These are phyloP conservation scores for Malurus melanocephalus DNA, from an alignment of 2,113 vertebrate genomes.

Conservation along the genomic window DNA sequence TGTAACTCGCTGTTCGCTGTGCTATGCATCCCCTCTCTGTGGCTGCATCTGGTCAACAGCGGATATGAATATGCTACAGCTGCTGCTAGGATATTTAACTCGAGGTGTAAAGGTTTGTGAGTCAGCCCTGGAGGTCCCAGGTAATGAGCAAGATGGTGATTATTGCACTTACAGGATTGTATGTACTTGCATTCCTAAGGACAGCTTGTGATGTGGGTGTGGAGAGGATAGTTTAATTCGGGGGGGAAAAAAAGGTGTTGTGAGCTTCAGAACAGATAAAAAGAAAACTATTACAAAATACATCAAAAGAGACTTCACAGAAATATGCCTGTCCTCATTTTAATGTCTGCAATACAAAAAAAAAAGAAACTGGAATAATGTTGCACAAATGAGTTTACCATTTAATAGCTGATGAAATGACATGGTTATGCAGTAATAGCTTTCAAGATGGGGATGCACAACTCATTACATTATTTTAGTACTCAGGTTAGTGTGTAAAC, in stretches of 20 bases:
- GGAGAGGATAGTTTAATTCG: neutral
- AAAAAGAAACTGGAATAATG: neutral
- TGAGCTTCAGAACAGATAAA: neutral
- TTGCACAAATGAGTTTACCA: constrained; percentile 23
- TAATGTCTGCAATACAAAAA: neutral
- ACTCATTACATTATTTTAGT: neutral
- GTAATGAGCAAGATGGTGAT: constrained; percentile 33
- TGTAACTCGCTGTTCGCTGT: neutral
- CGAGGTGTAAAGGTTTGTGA: constrained; percentile 24
- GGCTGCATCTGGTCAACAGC: constrained; percentile 22
- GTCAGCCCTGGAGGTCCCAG: constrained; percentile 41
- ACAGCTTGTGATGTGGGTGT: neutral
- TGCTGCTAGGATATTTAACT: constrained; percentile 46
- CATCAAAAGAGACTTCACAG: constrained; percentile 35
- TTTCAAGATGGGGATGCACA: neutral
- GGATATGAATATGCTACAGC: constrained; percentile 51
- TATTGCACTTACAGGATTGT: constrained; percentile 24
- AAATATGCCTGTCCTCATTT: constrained; percentile 5
- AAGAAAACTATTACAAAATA: constrained; percentile 36
- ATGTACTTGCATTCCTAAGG: neutral
- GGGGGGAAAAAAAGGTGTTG: neutral
- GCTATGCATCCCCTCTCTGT: neutral
- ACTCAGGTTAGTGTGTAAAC: neutral
- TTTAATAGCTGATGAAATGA: constrained; percentile 28
- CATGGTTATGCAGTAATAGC: neutral